Evolutionary conservation across 2,797 vertebrate species (phyloP).

Genomic region (Cyclura pinguis): DNA sequence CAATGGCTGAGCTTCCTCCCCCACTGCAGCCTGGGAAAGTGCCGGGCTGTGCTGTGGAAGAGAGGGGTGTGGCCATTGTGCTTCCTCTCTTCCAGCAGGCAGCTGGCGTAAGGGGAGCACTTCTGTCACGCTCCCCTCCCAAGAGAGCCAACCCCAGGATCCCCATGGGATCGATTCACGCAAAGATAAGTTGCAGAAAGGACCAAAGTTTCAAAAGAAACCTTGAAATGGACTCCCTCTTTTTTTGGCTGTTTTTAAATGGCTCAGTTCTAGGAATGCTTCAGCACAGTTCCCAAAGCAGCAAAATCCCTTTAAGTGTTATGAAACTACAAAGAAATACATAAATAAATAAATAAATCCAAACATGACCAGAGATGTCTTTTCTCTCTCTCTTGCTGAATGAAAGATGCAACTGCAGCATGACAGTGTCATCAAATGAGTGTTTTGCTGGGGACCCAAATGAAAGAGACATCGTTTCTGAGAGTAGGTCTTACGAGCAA

Average conservation of each 20-base stretch:
- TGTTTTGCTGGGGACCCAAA: conserved; percentile 40
- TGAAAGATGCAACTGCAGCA: neutral
- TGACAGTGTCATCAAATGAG: neutral
- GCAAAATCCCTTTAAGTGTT: neutral
- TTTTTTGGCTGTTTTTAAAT: neutral
- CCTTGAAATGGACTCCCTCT: neutral
- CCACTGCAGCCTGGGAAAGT: too few species aligned
- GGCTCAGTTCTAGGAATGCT: neutral
- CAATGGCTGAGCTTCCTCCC: too few species aligned
- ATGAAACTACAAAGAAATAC: conserved; percentile 4
- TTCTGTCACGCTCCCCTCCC: too few species aligned
- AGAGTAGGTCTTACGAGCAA: conserved; percentile 42
- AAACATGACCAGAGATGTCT: neutral
- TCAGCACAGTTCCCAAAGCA: neutral
- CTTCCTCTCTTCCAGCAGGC: too few species aligned
- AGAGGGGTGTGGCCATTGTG: too few species aligned
- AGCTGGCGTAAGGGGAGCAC: too few species aligned
- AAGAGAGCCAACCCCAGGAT: too few species aligned
- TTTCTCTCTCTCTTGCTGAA: neutral
- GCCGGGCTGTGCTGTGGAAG: too few species aligned
- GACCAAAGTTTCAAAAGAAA: conserved; percentile 1
- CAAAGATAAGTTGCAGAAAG: too few species aligned
- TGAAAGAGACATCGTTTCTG: conserved; percentile 43
- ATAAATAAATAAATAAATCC: neutral
- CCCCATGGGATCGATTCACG: too few species aligned